phyloP scores from a whole-genome alignment of 2,113 vertebrate species.

The Caranx ignobilis region DNA sequence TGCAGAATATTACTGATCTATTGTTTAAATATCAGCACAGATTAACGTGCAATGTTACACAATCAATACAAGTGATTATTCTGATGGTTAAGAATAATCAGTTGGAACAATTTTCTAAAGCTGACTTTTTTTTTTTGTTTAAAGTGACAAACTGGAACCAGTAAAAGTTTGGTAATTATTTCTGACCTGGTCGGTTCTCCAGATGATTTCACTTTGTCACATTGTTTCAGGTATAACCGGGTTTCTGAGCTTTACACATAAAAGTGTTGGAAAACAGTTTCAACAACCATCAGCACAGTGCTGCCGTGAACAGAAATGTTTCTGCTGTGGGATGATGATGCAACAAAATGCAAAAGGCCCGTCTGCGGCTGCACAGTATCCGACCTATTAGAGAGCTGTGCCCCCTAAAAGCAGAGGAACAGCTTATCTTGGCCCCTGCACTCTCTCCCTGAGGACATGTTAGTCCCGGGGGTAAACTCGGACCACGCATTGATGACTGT shows the following conservation, averaged over 20 bases:
- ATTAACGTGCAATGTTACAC: background rate
- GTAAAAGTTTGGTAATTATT: too few relatives aligned
- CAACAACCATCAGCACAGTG: background rate
- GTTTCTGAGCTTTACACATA: too few relatives aligned
- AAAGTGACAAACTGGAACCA: too few relatives aligned
- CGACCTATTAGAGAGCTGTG: background rate
- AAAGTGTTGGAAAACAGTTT: too few relatives aligned
- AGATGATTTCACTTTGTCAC: too few relatives aligned
- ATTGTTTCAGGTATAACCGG: too few relatives aligned
- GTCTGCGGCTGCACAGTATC: background rate
- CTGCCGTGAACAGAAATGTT: background rate
- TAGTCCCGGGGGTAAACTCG: conserved; percentile 22
- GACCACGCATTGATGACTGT: conserved; percentile 5
- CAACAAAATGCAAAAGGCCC: conserved; percentile 9
- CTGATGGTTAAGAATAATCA: too few relatives aligned
- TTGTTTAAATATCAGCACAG: background rate
- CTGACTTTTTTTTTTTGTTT: too few relatives aligned
- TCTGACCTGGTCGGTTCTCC: too few relatives aligned
- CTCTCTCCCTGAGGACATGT: conserved; percentile 26
- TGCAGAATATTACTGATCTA: background rate
- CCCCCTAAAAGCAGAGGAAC: conserved; percentile 1
- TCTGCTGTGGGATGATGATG: background rate
- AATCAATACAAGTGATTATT: background rate
- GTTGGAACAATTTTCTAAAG: too few relatives aligned
- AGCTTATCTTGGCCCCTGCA: background rate